Evolutionary conservation across 2,888 invertebrate species (phyloP).

Genomic region (Idaea biselata): DNA sequence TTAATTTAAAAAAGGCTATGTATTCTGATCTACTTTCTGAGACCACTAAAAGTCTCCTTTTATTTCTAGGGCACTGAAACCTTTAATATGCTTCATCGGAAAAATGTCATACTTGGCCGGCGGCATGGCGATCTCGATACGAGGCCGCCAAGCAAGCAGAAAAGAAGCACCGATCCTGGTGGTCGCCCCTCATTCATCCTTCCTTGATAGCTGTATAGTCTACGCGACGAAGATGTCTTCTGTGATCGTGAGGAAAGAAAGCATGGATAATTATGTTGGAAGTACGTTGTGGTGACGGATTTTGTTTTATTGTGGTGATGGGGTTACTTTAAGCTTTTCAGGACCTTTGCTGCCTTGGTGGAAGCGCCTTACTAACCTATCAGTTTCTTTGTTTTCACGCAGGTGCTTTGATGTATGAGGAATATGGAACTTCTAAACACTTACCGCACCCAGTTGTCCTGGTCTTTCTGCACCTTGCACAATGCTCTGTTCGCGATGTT

Average conservation of each 20-base stretch:
- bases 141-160: conserved; percentile 87
- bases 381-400: no score
- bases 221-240: conserved; percentile 91
- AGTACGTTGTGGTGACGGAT: conserved; percentile 82
- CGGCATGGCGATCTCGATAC: conserved; percentile 88
- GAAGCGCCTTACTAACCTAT: neutral
- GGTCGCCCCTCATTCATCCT: conserved; percentile 93
- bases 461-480: no score
- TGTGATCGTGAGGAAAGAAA: conserved; percentile 90
- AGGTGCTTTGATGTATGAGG: no score
- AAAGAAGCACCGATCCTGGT: conserved; percentile 92
- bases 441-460: no score
- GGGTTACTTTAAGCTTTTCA: conserved; percentile 5
- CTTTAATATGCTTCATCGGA: conserved; percentile 86
- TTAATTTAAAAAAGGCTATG: no score
- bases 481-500: no score
- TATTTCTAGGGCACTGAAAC: conserved; percentile 77
- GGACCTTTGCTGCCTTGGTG: neutral
- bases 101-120: conserved; percentile 87
- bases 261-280: conserved; percentile 91
- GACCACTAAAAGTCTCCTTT: conserved; percentile 7
- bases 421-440: no score
- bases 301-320: conserved; percentile 41
- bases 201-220: conserved; percentile 92
- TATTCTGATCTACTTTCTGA: conserved; percentile 6